phyloP scores from a whole-genome alignment of 2,888 invertebrate genomes.

The Cerastis leucographa region DNA sequence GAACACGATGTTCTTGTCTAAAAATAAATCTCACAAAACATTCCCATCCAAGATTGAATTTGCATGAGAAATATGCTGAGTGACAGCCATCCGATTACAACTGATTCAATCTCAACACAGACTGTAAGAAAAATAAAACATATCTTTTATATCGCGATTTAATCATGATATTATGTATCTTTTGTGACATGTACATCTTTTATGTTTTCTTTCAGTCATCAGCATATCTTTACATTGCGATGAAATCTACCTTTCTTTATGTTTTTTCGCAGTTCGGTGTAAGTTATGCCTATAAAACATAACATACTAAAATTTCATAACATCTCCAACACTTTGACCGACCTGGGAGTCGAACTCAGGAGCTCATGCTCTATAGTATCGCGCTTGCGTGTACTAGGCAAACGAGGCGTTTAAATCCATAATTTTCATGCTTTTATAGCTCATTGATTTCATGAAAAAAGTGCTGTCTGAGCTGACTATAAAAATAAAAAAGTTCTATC shows the following conservation, averaged over 20 bases:
- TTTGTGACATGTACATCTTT: no score
- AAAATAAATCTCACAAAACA: background rate
- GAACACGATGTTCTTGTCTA: background rate
- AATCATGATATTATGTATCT: constrained; percentile 8
- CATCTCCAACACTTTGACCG: background rate
- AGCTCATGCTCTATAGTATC: background rate
- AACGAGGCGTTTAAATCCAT: background rate
- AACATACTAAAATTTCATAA: background rate
- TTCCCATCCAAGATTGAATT: constrained; percentile 28
- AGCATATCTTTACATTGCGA: background rate
- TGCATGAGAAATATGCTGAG: constrained; percentile 29
- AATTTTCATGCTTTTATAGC: background rate
- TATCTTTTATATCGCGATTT: constrained; percentile 14
- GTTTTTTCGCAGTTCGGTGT: background rate
- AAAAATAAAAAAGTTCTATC: constrained; percentile 7
- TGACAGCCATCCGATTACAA: constrained; percentile 19
- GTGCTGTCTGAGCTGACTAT: background rate
- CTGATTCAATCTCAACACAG: background rate
- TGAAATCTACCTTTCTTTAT: background rate
- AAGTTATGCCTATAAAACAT: background rate
- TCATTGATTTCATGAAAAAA: background rate
- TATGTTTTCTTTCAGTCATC: background rate
- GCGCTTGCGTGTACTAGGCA: background rate
- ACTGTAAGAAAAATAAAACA: constrained; percentile 8
- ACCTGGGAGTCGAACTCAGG: background rate